These are phyloP conservation scores for Selenia dentaria DNA, from an alignment of 2,888 invertebrate species.

Conservation along the genomic window DNA sequence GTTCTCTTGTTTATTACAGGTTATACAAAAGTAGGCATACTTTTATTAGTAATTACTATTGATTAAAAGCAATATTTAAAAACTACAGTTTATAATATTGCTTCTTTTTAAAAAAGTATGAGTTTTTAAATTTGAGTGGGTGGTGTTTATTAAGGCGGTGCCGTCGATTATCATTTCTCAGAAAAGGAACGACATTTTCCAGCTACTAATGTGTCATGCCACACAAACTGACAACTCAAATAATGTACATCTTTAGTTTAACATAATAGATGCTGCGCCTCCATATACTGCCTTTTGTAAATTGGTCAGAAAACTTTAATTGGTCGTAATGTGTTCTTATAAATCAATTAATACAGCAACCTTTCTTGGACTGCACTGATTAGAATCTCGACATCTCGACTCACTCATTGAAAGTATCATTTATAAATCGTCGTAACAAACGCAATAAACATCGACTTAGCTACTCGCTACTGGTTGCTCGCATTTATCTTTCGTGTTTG, in stretches of 20 bases:
- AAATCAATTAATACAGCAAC: conserved; percentile 67
- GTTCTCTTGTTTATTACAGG: no score
- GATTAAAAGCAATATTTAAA: no score
- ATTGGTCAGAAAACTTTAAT: conserved; percentile 67
- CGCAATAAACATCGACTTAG: conserved; percentile 41
- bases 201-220: conserved; percentile 43
- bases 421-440: conserved; percentile 50
- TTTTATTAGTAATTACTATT: no score
- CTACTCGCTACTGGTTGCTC: conserved; percentile 29
- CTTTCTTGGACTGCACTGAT: conserved; percentile 58
- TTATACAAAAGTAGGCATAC: no score
- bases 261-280: conserved; percentile 47
- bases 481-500: conserved; percentile 36
- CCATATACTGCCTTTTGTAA: conserved; percentile 51
- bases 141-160: no score
- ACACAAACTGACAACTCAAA: conserved; percentile 47
- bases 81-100: no score
- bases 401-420: conserved; percentile 47
- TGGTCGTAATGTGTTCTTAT: conserved; percentile 65
- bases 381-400: conserved; percentile 47
- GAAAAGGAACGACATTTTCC: conserved; percentile 18
- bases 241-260: conserved; percentile 42
- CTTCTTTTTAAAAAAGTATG: no score
- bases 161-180: conserved; percentile 15
- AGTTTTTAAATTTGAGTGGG: no score